Percentiles rank a stretch among this genome's conserved stretches.
Conservation (phyloP, 1,140 invertebrate species). For the Vollenhovia emeryi region DNA sequence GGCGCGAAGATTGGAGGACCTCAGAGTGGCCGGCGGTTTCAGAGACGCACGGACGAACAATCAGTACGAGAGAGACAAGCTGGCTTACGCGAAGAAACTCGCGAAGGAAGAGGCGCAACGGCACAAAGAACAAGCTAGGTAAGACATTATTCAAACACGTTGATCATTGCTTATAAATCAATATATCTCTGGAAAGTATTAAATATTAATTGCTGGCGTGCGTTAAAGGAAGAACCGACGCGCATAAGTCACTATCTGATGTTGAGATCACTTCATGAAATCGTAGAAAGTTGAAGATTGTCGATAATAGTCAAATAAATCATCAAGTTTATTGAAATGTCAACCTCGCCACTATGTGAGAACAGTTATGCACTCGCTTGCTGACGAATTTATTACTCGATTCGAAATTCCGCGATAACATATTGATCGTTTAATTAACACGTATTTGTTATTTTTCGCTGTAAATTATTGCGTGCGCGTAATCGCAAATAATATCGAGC, state of each 20-base stretch:
- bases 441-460: not conserved
- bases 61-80: slow-evolving; percentile 86
- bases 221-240: not conserved
- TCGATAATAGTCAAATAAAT: slow-evolving; percentile 34
- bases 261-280: not conserved
- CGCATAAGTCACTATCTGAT: not conserved
- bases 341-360: not conserved
- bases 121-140: slow-evolving; percentile 87
- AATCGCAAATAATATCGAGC: slow-evolving; percentile 14
- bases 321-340: slow-evolving; percentile 30
- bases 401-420: not conserved
- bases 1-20: slow-evolving; percentile 87
- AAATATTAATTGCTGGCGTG: not conserved
- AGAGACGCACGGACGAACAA: slow-evolving; percentile 80
- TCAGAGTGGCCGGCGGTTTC: slow-evolving; percentile 83
- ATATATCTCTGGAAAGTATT: not conserved
- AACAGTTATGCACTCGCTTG: slow-evolving; percentile 5
- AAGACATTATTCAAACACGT: slow-evolving; percentile 39
- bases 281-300: not conserved
- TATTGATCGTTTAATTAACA: slow-evolving; percentile 36
- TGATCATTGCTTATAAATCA: not conserved
- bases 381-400: slow-evolving; percentile 15
- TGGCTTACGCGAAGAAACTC: slow-evolving; percentile 87
- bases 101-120: slow-evolving; percentile 86
- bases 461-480: slow-evolving; percentile 15